Evolutionary conservation across 1,140 invertebrate genomes (phyloP), one percentile per base, ranked within the genome.

Genomic region (Ips typographus): DNA sequence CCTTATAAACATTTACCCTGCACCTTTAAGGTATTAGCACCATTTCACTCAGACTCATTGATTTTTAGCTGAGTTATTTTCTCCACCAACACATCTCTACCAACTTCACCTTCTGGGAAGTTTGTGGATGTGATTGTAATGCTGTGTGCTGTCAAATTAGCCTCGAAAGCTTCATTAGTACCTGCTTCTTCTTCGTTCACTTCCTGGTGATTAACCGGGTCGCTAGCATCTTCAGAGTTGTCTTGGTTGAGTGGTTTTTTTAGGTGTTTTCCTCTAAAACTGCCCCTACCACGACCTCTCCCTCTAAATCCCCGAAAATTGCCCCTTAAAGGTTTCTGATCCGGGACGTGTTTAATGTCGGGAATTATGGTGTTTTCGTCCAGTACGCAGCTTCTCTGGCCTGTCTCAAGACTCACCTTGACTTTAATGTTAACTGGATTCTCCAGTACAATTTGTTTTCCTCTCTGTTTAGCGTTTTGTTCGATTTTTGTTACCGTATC

Each of bases 371-470:
- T 72, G 8, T 56, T 56, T 68, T 75, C 74, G 65, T 73, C 68
- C 44, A 73, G n/a, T 40, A 40, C 43, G 68, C 59, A 75, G 37
- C 52, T 72, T 43, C 72, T 68, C 52, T 69, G 59, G 4, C 74
- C 74, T 41, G 72, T 73, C n/a, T 68, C 69, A 47, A 70, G 71
- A 39, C 59, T 71, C 22, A 75, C 57, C 51, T 73, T 59, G n/a
- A 75, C 63, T 59, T 71, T 68, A 39, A 75, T 73, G 63, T 75
- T 75, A 8, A 73, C 49, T 40, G 71, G 74, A 63, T 72, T 73
- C 40, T 70, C 64, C 22, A 72, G 63, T 53, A 47, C 59, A 51
- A 47, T 47, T 7, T 55, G n/a, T 36, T 4, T 55, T 7, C 8
- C 55, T 55, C 44, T 59, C 42, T 36, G 3, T 57, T 65, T 62